A percentile compares a stretch with the other conserved stretches of the same genome.
Evolutionary conservation across 92 coral and sea anemone species (phyloP).

Genomic region (Muricea muricata): DNA sequence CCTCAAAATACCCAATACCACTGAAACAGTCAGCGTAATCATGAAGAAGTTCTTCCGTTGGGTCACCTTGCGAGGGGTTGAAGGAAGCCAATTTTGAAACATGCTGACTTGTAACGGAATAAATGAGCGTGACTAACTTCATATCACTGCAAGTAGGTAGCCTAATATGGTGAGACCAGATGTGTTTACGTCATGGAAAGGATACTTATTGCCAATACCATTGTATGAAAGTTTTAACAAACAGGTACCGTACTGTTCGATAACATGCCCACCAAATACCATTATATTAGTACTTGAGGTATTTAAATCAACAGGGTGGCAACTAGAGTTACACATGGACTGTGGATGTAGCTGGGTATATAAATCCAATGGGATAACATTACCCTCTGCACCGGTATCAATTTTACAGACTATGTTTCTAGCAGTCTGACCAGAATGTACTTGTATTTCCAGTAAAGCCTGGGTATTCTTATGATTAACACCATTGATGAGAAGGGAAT

Average conservation of each 20-base stretch:
- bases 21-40: constrained; percentile 53
- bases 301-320: constrained; percentile 57
- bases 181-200: constrained; percentile 51
- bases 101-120: background rate
- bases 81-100: background rate
- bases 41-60: constrained; percentile 15
- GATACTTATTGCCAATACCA: constrained; percentile 9
- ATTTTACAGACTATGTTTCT: constrained; percentile 63
- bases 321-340: constrained; percentile 41
- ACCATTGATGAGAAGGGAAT: background rate
- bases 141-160: constrained; percentile 49
- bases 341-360: constrained; percentile 48
- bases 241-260: constrained; percentile 12
- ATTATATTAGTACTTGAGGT: background rate
- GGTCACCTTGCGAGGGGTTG: constrained; percentile 40
- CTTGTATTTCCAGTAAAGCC: constrained; percentile 65
- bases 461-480: constrained; percentile 20
- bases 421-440: constrained; percentile 41
- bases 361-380: constrained; percentile 57
- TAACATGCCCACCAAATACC: constrained; percentile 3
- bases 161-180: constrained; percentile 55
- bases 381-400: constrained; percentile 75
- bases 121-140: constrained; percentile 44
- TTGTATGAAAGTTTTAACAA: constrained; percentile 31
- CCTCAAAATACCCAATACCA: constrained; percentile 58